Conservation (phyloP, 1,140 invertebrate species). For the Bombus confusus region DNA sequence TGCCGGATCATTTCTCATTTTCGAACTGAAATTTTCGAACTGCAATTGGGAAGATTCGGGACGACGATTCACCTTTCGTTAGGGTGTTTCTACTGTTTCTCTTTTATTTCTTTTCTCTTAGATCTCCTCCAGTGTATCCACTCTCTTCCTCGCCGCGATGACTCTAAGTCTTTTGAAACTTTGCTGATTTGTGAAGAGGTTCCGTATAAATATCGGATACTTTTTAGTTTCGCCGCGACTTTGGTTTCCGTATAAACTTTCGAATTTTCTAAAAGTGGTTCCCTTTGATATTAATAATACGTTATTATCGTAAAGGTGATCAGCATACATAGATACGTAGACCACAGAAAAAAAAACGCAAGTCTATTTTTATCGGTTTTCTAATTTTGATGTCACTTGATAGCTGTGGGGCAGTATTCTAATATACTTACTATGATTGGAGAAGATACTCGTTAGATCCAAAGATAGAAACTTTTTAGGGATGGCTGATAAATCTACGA, state of each 20-base stretch:
- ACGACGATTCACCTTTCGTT: constrained; percentile 24
- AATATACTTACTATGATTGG: not conserved
- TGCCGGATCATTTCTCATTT: constrained; percentile 56
- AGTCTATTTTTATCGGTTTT: not conserved
- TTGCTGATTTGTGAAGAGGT: not conserved
- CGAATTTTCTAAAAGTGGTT: not conserved
- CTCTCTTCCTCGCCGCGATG: not conserved
- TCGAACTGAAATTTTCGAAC: constrained; percentile 57
- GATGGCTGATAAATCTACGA: not conserved
- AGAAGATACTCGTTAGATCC: not conserved
- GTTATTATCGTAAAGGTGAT: not conserved
- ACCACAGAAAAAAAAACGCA: not conserved
- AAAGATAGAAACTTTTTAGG: not conserved
- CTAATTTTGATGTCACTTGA: not conserved
- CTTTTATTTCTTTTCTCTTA: constrained; percentile 10
- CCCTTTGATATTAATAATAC: not conserved
- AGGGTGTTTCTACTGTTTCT: not conserved
- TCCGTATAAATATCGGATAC: not conserved
- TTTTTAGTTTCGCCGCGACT: not conserved
- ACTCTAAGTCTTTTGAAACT: constrained; percentile 11
- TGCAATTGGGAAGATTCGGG: constrained; percentile 52
- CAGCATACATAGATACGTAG: too few species aligned
- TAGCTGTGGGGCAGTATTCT: not conserved
- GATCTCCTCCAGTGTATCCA: constrained; percentile 37
- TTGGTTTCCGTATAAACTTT: not conserved